Evolutionary conservation across 2,888 invertebrate genomes (phyloP).

Genomic region (Biston stratarius): DNA sequence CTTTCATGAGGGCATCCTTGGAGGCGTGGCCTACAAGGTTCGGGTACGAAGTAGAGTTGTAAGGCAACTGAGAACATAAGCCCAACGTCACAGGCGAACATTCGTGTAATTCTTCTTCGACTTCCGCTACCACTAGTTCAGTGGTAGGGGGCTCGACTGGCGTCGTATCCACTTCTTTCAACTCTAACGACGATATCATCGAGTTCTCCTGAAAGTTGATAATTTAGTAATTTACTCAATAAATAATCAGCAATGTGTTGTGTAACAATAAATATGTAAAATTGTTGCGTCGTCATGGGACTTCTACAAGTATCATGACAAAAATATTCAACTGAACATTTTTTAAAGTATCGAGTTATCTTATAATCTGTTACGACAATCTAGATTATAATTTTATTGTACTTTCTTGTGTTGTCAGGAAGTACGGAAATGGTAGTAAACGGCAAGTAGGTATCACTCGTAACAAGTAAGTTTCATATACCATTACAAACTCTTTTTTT

Average conservation of each 20-base stretch:
- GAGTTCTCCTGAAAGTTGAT: slow-evolving; percentile 74
- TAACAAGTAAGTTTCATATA: background rate
- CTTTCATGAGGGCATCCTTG: slow-evolving; percentile 88
- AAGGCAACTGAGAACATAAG: slow-evolving; percentile 90
- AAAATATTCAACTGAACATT: background rate
- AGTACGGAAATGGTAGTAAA: slow-evolving; percentile 17
- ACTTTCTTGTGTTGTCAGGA: slow-evolving; percentile 27
- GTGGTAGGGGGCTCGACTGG: slow-evolving; percentile 73
- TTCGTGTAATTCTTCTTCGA: slow-evolving; percentile 88
- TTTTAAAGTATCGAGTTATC: background rate
- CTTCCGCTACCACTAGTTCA: slow-evolving; percentile 67
- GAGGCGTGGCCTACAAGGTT: slow-evolving; percentile 91
- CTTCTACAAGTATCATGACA: background rate
- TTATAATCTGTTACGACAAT: slow-evolving; percentile 3
- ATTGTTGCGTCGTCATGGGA: background rate
- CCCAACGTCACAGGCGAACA: slow-evolving; percentile 89
- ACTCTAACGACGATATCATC: slow-evolving; percentile 76
- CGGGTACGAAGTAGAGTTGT: slow-evolving; percentile 94
- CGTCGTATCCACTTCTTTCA: slow-evolving; percentile 74
- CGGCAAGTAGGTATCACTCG: background rate
- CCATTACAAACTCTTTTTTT: background rate
- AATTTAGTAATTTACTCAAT: background rate
- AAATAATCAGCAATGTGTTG: background rate
- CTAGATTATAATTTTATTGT: background rate
- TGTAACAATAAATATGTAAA: background rate